Evolutionary conservation across 2,113 vertebrate species (phyloP).

Genomic region (Lonchura striata): DNA sequence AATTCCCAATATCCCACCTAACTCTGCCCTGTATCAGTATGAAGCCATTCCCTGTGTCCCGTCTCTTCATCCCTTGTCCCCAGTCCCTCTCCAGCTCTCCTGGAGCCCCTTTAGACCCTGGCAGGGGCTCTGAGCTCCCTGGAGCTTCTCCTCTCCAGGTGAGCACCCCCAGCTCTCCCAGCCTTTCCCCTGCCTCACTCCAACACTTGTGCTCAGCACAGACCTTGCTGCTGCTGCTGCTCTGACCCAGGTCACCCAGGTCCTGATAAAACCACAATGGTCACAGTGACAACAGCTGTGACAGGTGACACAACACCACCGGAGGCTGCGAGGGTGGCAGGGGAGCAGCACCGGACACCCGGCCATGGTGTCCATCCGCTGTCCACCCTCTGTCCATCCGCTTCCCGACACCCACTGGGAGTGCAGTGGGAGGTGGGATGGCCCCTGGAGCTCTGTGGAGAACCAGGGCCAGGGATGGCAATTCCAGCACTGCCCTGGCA

Average conservation of each 20-base stretch:
- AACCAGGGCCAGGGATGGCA: accelerated
- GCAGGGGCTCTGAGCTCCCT: not conserved
- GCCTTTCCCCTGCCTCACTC: constrained; percentile 9
- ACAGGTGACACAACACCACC: not conserved
- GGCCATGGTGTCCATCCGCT: not conserved
- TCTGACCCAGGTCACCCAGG: not conserved
- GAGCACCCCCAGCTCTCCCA: not conserved
- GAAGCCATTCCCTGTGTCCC: not conserved
- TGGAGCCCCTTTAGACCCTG: not conserved
- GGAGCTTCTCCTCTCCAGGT: not conserved
- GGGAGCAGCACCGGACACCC: not conserved
- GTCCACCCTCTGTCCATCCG: accelerated
- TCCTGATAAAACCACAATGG: not conserved
- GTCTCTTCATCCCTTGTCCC: not conserved
- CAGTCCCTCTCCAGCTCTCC: not conserved
- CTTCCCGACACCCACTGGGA: accelerated
- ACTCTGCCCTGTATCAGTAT: accelerated
- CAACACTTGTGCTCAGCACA: constrained; percentile 22
- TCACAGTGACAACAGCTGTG: not conserved
- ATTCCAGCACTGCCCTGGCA: not conserved
- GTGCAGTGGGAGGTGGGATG: accelerated
- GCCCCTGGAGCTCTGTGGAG: not conserved
- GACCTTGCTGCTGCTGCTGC: constrained; percentile 50
- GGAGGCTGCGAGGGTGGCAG: not conserved
- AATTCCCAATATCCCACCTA: not conserved